Evolutionary conservation across 1,140 invertebrate species (phyloP).

Genomic region (Danaus melanippus): DNA sequence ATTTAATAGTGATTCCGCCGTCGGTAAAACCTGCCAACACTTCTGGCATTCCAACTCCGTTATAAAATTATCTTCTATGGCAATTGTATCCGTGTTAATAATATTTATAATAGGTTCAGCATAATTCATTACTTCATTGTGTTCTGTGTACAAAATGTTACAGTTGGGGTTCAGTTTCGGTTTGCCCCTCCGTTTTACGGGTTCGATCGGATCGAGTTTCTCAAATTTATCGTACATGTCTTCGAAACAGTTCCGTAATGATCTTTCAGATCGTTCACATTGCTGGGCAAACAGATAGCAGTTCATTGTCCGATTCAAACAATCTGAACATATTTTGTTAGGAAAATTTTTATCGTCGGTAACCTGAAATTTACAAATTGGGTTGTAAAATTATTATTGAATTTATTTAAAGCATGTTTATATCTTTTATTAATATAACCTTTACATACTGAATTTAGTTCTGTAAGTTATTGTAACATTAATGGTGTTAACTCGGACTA

Average conservation of each 20-base stretch:
- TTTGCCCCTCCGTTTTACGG: constrained; percentile 43
- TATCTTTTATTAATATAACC: too few relatives aligned
- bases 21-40: constrained; percentile 51
- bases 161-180: constrained; percentile 49
- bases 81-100: constrained; percentile 33
- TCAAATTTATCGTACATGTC: constrained; percentile 54
- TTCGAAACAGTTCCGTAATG: constrained; percentile 51
- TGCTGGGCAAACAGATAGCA: constrained; percentile 57
- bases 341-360: constrained; percentile 44
- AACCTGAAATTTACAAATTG: constrained; percentile 35
- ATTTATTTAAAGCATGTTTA: constrained; percentile 1
- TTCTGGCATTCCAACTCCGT: constrained; percentile 49
- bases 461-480: too few relatives aligned
- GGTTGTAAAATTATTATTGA: too few relatives aligned
- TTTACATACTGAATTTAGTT: too few relatives aligned
- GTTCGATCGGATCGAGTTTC: constrained; percentile 51
- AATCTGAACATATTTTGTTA: constrained; percentile 51
- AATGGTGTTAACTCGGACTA: too few relatives aligned
- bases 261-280: constrained; percentile 51
- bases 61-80: constrained; percentile 21
- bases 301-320: constrained; percentile 38
- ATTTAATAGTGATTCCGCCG: constrained; percentile 38
- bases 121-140: constrained; percentile 51
- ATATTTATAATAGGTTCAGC: constrained; percentile 54
- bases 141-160: constrained; percentile 42